Conservation (phyloP, 2,888 invertebrate species). For the Molanna angustata region DNA sequence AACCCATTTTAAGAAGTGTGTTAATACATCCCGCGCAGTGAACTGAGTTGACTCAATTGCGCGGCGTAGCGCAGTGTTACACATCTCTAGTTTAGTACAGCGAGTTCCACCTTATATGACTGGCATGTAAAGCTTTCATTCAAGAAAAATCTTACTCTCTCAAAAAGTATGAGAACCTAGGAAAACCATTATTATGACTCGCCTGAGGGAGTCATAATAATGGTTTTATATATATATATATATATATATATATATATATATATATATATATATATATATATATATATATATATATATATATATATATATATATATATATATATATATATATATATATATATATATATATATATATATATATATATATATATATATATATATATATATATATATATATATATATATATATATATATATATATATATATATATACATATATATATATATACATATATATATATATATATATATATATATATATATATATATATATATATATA, state of each 20-base stretch:
- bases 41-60: too few relatives aligned
- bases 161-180: too few relatives aligned
- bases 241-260: constrained; percentile 3
- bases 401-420: constrained; percentile 7
- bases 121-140: too few relatives aligned
- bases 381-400: constrained; percentile 8
- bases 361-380: constrained; percentile 8
- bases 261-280: constrained; percentile 10
- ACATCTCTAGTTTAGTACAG: too few relatives aligned
- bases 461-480: not conserved
- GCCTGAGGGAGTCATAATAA: too few relatives aligned
- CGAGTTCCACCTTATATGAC: too few relatives aligned
- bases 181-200: too few relatives aligned
- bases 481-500: not conserved
- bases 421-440: constrained; percentile 9
- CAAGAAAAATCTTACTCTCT: too few relatives aligned
- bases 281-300: constrained; percentile 13
- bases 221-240: too few relatives aligned
- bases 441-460: constrained; percentile 1
- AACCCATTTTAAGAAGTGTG: too few relatives aligned
- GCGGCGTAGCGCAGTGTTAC: too few relatives aligned
- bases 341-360: constrained; percentile 13
- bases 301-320: constrained; percentile 18
- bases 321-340: constrained; percentile 18
- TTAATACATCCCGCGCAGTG: too few relatives aligned